These are phyloP conservation scores for Mesorhabditis belari DNA, from an alignment of 2,888 invertebrate genomes.

Conservation along the genomic window DNA sequence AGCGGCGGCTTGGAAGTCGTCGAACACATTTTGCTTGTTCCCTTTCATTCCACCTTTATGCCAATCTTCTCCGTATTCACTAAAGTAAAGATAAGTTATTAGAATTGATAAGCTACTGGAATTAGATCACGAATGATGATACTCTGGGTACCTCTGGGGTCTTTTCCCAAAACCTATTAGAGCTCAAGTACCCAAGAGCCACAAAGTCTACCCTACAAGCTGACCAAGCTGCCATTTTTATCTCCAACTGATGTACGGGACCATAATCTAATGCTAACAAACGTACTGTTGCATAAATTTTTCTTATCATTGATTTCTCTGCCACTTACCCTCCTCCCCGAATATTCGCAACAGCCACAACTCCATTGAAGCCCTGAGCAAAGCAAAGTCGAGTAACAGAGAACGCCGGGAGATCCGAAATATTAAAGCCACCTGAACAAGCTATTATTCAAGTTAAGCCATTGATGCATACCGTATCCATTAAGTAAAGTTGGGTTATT, in stretches of 20 bases:
- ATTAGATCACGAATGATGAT: neutral
- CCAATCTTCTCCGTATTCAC: slow-evolving; percentile 92
- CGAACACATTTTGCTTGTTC: slow-evolving; percentile 93
- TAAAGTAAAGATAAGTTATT: slow-evolving; percentile 55
- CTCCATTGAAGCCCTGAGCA: slow-evolving; percentile 79
- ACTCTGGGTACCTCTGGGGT: too few relatives aligned
- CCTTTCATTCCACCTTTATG: slow-evolving; percentile 81
- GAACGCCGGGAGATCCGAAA: slow-evolving; percentile 81
- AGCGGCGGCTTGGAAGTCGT: slow-evolving; percentile 88
- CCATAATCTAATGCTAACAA: too few relatives aligned
- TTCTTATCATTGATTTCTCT: neutral
- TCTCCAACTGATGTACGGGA: too few relatives aligned
- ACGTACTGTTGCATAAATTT: too few relatives aligned
- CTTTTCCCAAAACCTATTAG: too few relatives aligned
- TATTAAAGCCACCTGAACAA: slow-evolving; percentile 61
- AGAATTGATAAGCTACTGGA: neutral
- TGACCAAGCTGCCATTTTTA: too few relatives aligned
- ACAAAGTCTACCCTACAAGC: too few relatives aligned
- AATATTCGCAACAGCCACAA: slow-evolving; percentile 85
- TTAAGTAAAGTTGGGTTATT: slow-evolving; percentile 73
- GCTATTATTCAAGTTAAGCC: neutral
- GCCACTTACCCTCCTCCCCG: slow-evolving; percentile 80
- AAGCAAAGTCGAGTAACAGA: slow-evolving; percentile 78
- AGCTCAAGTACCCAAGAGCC: too few relatives aligned
- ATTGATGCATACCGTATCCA: slow-evolving; percentile 76